These are phyloP conservation scores for Lasiommata megera DNA, from an alignment of 2,888 invertebrate species.

Conservation along the genomic window DNA sequence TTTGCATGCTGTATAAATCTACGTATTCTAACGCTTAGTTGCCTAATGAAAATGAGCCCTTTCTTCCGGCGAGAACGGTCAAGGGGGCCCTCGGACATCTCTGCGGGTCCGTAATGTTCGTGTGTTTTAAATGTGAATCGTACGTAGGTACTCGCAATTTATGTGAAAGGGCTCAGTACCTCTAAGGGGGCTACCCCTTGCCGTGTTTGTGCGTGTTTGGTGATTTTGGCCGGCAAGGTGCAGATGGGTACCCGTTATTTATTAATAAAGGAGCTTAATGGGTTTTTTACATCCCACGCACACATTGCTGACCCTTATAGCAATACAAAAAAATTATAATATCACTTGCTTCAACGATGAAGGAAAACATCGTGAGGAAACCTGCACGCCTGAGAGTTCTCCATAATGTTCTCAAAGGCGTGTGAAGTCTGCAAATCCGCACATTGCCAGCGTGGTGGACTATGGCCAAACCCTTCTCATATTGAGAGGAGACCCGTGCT, in stretches of 20 bases:
- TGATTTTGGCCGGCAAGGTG: conserved; percentile 46
- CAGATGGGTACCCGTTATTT: conserved; percentile 24
- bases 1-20: conserved; percentile 61
- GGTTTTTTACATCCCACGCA: background rate
- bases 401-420: too few species aligned
- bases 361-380: too few species aligned
- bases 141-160: conserved; percentile 67
- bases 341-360: too few species aligned
- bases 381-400: too few species aligned
- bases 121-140: conserved; percentile 73
- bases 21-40: conserved; percentile 59
- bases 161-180: conserved; percentile 70
- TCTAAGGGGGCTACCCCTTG: conserved; percentile 57
- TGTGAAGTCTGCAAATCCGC: too few species aligned
- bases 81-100: conserved; percentile 49
- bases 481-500: too few species aligned
- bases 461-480: too few species aligned
- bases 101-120: conserved; percentile 62
- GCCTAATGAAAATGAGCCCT: conserved; percentile 80
- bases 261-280: conserved; percentile 7
- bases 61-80: conserved; percentile 66
- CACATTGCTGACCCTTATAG: background rate
- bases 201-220: conserved; percentile 58
- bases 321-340: too few species aligned
- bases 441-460: too few species aligned